Percentiles rank a stretch among this genome's conserved stretches.
Conservation (phyloP, 2,888 invertebrate species). For the Agrotis ipsilon region DNA sequence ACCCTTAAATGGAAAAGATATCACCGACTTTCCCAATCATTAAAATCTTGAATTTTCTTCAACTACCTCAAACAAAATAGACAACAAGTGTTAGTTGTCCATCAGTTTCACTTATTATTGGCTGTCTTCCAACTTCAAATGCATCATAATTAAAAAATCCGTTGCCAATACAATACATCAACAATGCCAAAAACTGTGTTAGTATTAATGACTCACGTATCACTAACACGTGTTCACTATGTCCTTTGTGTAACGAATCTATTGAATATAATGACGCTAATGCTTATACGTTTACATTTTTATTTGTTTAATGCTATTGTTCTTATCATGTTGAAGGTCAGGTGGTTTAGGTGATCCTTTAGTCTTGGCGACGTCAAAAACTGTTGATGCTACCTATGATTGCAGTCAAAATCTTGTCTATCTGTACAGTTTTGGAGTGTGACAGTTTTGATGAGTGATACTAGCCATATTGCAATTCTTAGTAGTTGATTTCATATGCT, state of each 20-base stretch:
- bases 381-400: neutral
- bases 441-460: neutral
- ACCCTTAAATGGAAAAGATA: too few species aligned
- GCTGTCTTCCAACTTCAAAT: slow-evolving; percentile 81
- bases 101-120: slow-evolving; percentile 78
- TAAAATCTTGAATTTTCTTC: neutral
- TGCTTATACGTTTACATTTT: slow-evolving; percentile 56
- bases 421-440: neutral
- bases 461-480: neutral
- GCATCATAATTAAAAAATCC: slow-evolving; percentile 77
- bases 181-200: slow-evolving; percentile 86
- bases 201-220: slow-evolving; percentile 89
- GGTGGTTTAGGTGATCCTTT: slow-evolving; percentile 15
- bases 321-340: slow-evolving; percentile 68
- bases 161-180: slow-evolving; percentile 86
- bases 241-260: slow-evolving; percentile 81
- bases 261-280: slow-evolving; percentile 69
- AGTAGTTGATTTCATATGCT: neutral
- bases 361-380: neutral
- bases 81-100: slow-evolving; percentile 17
- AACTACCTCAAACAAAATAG: slow-evolving; percentile 61
- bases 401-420: neutral
- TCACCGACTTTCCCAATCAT: neutral
- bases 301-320: slow-evolving; percentile 63
- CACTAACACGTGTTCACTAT: slow-evolving; percentile 88